Evolutionary conservation across 2,888 invertebrate species (phyloP).

Genomic region (Phoenoteleia sp.): DNA sequence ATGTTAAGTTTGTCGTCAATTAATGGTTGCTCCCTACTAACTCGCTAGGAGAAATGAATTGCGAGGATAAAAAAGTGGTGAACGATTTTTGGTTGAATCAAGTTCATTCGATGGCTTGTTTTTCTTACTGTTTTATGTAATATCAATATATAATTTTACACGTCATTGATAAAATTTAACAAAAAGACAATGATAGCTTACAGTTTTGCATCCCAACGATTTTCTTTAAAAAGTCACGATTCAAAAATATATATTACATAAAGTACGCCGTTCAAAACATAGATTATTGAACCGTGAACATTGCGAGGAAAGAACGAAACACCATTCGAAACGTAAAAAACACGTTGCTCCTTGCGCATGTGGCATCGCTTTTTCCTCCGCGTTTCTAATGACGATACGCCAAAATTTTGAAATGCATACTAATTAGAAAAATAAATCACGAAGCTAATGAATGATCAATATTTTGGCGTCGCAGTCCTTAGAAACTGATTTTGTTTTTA

Average conservation of each 20-base stretch:
- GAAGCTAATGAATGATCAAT: constrained; percentile 55
- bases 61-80: constrained; percentile 54
- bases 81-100: constrained; percentile 46
- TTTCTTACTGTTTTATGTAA: constrained; percentile 29
- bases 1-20: too few species aligned
- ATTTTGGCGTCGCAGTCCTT: constrained; percentile 61
- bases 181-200: constrained; percentile 15
- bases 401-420: constrained; percentile 51
- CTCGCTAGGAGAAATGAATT: constrained; percentile 47
- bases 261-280: constrained; percentile 9
- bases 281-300: constrained; percentile 3
- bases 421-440: constrained; percentile 72
- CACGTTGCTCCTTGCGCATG: constrained; percentile 11
- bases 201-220: neutral
- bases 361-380: constrained; percentile 39
- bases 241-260: constrained; percentile 22
- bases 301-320: constrained; percentile 9
- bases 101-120: constrained; percentile 41
- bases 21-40: constrained; percentile 32
- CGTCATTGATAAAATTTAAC: constrained; percentile 59
- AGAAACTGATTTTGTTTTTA: constrained; percentile 41
- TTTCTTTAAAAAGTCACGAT: constrained; percentile 23
- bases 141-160: constrained; percentile 50
- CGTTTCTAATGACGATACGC: constrained; percentile 61
- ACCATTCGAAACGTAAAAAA: constrained; percentile 18